A percentile compares a stretch with the other conserved stretches of the same genome.
Conservation (phyloP, 2,888 invertebrate genomes). For the Monopis laevigella region DNA sequence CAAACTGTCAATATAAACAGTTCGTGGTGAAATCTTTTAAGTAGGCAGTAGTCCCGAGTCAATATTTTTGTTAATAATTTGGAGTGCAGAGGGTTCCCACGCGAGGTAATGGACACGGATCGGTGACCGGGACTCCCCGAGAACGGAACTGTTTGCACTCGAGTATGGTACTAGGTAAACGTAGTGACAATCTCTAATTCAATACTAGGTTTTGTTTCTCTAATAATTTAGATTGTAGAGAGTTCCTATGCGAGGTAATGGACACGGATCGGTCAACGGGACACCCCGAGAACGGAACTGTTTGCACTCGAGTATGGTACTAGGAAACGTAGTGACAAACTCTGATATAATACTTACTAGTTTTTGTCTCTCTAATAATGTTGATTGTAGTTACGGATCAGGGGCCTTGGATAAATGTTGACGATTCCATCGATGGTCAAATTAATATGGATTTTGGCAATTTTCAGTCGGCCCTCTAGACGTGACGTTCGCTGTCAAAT, state of each 20-base stretch:
- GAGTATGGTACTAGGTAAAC: neutral
- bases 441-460: too few relatives aligned
- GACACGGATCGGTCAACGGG: slow-evolving; percentile 8
- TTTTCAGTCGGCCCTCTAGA: too few relatives aligned
- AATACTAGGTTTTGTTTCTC: too few relatives aligned
- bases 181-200: too few relatives aligned
- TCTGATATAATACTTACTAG: too few relatives aligned
- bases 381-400: too few relatives aligned
- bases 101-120: slow-evolving; percentile 22
- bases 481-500: too few relatives aligned
- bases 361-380: slow-evolving; percentile 67
- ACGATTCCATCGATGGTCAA: too few relatives aligned
- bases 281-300: neutral
- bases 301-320: neutral
- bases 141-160: neutral
- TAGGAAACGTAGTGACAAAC: too few relatives aligned
- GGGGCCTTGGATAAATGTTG: too few relatives aligned
- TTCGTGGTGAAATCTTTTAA: slow-evolving; percentile 63
- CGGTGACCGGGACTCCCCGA: neutral
- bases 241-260: slow-evolving; percentile 44
- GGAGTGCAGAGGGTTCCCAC: slow-evolving; percentile 54
- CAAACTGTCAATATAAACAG: slow-evolving; percentile 58
- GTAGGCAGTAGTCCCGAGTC: slow-evolving; percentile 52
- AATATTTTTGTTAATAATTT: slow-evolving; percentile 67
- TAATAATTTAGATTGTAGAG: slow-evolving; percentile 58